These are phyloP conservation scores for Cololabis saira DNA, from an alignment of 2,113 vertebrate species.

Conservation along the genomic window DNA sequence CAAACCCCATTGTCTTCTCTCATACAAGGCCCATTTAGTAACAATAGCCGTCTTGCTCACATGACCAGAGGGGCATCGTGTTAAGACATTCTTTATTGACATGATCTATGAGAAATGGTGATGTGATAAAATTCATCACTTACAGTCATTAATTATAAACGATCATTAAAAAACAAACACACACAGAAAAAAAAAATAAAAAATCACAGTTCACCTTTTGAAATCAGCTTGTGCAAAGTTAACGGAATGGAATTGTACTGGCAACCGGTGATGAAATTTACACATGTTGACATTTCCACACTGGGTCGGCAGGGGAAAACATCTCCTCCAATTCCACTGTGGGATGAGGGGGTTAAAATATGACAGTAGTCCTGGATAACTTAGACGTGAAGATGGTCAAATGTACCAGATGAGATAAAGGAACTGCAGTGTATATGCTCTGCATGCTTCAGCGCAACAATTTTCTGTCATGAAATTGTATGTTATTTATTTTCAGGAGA, in stretches of 20 bases:
- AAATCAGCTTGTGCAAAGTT: not conserved
- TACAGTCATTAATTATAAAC: not conserved
- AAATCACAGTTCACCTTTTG: conserved; percentile 2
- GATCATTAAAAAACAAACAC: not conserved
- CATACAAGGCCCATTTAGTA: conserved; percentile 66
- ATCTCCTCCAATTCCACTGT: not conserved
- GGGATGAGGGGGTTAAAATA: conserved; percentile 44
- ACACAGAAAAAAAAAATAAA: too few species aligned
- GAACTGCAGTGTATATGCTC: not conserved
- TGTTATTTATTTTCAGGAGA: too few species aligned
- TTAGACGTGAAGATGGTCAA: conserved; percentile 46
- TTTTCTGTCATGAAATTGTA: too few species aligned
- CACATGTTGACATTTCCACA: conserved; percentile 30
- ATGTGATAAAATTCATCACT: not conserved
- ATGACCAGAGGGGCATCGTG: conserved; percentile 56
- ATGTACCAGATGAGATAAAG: conserved; percentile 7
- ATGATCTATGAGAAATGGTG: not conserved
- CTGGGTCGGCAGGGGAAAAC: conserved; percentile 1
- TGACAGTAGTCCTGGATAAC: conserved; percentile 42
- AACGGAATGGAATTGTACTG: not conserved
- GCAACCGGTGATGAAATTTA: conserved; percentile 29
- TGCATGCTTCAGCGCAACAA: not conserved
- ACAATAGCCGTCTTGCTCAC: conserved; percentile 68
- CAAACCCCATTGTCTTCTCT: conserved; percentile 70
- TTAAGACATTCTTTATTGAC: conserved; percentile 1